Percentiles rank a stretch among this genome's conserved stretches.
These are phyloP conservation scores for Phoxinus dragarum DNA, from an alignment of 2,797 vertebrate species.

Conservation along the genomic window DNA sequence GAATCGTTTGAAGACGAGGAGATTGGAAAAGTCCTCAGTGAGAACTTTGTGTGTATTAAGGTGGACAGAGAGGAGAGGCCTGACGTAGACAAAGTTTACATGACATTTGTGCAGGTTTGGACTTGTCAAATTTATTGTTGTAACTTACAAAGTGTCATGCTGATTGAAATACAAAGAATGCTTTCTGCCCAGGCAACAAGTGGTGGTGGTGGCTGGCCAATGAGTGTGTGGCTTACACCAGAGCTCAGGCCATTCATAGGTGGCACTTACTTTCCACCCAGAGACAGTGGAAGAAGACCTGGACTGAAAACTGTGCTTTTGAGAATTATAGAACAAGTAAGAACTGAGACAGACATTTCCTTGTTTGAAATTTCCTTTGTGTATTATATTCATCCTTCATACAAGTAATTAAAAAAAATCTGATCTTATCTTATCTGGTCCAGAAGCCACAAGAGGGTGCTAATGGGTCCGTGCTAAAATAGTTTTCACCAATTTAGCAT, in stretches of 20 bases:
- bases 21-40: conserved; percentile 85
- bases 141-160: neutral
- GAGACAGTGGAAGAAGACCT: conserved; percentile 81
- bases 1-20: conserved; percentile 92
- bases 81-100: conserved; percentile 95
- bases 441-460: neutral
- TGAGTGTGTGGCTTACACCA: conserved; percentile 96
- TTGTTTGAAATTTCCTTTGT: neutral
- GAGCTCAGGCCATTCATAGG: conserved; percentile 89
- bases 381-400: neutral
- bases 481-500: neutral
- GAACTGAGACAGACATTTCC: neutral
- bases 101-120: conserved; percentile 91
- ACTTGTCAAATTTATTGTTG: neutral
- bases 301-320: conserved; percentile 89
- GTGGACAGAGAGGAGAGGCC: conserved; percentile 94
- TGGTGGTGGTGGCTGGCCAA: conserved; percentile 94
- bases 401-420: neutral
- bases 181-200: conserved; percentile 83
- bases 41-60: conserved; percentile 93
- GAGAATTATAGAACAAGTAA: conserved; percentile 87
- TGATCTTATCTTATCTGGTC: neutral
- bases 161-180: neutral
- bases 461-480: neutral
- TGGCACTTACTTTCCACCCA: conserved; percentile 92